Evolutionary conservation across 2,113 vertebrate genomes (phyloP).

Genomic region (Rhagologus leucostigma): DNA sequence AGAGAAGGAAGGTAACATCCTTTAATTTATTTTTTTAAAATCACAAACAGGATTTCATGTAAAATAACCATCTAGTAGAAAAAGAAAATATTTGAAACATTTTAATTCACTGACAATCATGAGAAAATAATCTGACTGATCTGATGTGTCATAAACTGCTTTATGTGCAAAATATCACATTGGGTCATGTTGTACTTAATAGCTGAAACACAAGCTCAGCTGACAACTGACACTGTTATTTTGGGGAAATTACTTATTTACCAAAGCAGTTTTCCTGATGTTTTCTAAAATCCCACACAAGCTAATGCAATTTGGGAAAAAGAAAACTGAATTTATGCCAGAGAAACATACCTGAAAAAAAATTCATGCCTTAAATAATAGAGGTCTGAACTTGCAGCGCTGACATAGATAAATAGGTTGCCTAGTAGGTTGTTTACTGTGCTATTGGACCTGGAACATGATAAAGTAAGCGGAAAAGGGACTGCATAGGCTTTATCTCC

Average conservation of each 20-base stretch:
- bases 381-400: constrained; percentile 70
- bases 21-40: neutral
- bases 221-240: neutral
- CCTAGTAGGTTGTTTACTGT: constrained; percentile 78
- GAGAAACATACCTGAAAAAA: constrained; percentile 55
- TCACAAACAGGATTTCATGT: neutral
- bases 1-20: neutral
- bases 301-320: neutral
- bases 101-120: neutral
- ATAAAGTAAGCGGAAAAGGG: constrained; percentile 52
- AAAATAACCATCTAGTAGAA: neutral
- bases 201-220: neutral
- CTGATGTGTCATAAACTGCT: neutral
- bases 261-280: neutral
- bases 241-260: neutral
- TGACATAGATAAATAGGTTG: constrained; percentile 80
- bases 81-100: neutral
- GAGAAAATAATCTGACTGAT: neutral
- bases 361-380: constrained; percentile 74
- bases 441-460: constrained; percentile 70
- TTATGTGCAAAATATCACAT: neutral
- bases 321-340: neutral
- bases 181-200: neutral
- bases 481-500: constrained; percentile 59
- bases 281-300: neutral